Base-by-base conservation (phyloP, 2,797 vertebrate genomes). In the Sebastes glaucus region DNA sequence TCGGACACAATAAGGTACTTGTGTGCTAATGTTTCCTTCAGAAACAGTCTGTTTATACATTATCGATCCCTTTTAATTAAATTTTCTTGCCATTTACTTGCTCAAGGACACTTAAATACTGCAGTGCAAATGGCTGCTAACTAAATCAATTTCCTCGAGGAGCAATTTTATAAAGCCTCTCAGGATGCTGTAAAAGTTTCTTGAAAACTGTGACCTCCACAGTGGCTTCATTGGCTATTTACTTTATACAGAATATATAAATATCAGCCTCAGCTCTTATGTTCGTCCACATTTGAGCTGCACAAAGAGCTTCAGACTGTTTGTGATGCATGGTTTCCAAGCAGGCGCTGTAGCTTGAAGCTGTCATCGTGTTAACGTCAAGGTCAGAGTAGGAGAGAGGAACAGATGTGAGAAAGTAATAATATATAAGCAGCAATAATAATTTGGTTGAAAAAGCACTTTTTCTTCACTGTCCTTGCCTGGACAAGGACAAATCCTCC, bases 1-100 rank as follows among this genome's bases (percentile, higher is more conserved):
- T 73, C 63, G 82, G 46, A 78, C 63, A 84, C 82, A 87, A 72
- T 87, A 49, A 75, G 66, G 11, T 85, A 49, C 46, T 78, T 69
- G 52, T 86, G 33, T 53, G 67, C 49, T 0, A 2, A 53, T 62
- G 56, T 79, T 81, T 75, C 66, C 70, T 52, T 53, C 25, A 68
- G 70, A 77, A 68, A 71, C 22, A 66, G 11, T 16, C 70, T 59
- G 35, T 22, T 49, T 42, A 14, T 71, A 63, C 64, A 52, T 56
- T 84, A 87, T 75, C 57, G 69, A 84, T 81, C 67, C 16, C 7
- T 11, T 13, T 13, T 42, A 71, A 86, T 70, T 1, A 70, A 32
- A 81, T 77, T 74, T 9, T 56, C 53, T 32, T 11, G 5, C 13
- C 14, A 11, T 79, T 57, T 23, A 55, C 33, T 30, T 57, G 20